Evolutionary conservation across 2,797 vertebrate genomes (phyloP).

Genomic region (Gobio occitaniae): DNA sequence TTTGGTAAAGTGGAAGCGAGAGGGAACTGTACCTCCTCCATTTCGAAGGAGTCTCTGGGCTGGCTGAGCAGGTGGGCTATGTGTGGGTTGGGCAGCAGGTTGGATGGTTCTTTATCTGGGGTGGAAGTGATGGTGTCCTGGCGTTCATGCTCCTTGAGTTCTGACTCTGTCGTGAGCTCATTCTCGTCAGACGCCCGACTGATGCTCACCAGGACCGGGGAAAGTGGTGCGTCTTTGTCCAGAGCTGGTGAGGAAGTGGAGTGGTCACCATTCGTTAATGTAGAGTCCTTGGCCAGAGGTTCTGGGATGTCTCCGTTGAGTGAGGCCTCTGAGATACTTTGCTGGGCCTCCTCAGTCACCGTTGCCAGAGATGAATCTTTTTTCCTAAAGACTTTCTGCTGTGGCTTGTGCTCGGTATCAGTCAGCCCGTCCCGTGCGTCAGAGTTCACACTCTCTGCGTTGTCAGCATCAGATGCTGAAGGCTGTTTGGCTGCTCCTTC

Average conservation of each 20-base stretch:
- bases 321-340: not conserved
- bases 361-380: constrained; percentile 86
- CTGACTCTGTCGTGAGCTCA: constrained; percentile 58
- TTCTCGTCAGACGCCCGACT: constrained; percentile 37
- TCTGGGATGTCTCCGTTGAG: not conserved
- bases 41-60: constrained; percentile 93
- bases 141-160: constrained; percentile 47
- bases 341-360: constrained; percentile 85
- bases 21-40: constrained; percentile 88
- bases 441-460: constrained; percentile 47
- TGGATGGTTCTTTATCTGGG: constrained; percentile 69
- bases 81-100: constrained; percentile 75
- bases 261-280: constrained; percentile 8
- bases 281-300: not conserved
- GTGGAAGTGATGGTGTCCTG: constrained; percentile 52
- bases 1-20: constrained; percentile 1
- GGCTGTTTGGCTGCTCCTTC: constrained; percentile 62
- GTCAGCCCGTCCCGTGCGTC: constrained; percentile 67
- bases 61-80: constrained; percentile 81
- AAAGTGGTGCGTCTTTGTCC: not conserved
- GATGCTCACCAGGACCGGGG: constrained; percentile 28
- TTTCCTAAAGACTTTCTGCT: constrained; percentile 80
- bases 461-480: constrained; percentile 7
- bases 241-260: not conserved
- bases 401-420: constrained; percentile 75